phyloP scores from a whole-genome alignment of 2,113 vertebrate species.

The Spermophilus dauricus region DNA sequence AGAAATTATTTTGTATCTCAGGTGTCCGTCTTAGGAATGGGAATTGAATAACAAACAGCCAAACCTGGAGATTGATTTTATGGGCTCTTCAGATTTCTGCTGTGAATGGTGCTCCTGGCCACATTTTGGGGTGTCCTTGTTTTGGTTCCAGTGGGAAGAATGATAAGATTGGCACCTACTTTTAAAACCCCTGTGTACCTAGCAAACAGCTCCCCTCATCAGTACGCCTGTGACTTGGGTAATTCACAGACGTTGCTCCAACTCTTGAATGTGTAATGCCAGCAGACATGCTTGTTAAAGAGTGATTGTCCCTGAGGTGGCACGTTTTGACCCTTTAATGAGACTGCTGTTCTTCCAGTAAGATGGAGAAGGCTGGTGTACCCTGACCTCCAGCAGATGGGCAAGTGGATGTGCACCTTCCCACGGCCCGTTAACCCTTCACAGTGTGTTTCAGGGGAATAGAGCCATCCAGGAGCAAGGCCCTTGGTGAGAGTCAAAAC shows the following conservation, averaged over 20 bases:
- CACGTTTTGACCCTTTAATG: background rate
- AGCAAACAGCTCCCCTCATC: background rate
- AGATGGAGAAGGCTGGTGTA: background rate
- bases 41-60: background rate
- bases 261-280: accelerated
- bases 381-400: background rate
- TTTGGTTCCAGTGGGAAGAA: background rate
- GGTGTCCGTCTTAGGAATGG: background rate
- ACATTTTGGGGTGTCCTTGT: background rate
- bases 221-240: accelerated
- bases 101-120: background rate
- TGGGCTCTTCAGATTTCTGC: background rate
- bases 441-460: background rate
- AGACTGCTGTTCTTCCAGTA: background rate
- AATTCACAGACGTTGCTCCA: accelerated
- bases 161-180: accelerated
- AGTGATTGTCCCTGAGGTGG: accelerated
- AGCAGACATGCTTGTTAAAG: accelerated
- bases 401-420: background rate
- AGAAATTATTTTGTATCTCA: background rate
- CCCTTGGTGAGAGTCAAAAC: background rate
- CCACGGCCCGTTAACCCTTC: background rate
- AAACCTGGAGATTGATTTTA: accelerated
- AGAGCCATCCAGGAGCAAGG: background rate
- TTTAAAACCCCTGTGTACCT: accelerated